A percentile compares a stretch with the other conserved stretches of the same genome.
Conservation (phyloP, 2,113 vertebrate genomes). For the Colaptes auratus region DNA sequence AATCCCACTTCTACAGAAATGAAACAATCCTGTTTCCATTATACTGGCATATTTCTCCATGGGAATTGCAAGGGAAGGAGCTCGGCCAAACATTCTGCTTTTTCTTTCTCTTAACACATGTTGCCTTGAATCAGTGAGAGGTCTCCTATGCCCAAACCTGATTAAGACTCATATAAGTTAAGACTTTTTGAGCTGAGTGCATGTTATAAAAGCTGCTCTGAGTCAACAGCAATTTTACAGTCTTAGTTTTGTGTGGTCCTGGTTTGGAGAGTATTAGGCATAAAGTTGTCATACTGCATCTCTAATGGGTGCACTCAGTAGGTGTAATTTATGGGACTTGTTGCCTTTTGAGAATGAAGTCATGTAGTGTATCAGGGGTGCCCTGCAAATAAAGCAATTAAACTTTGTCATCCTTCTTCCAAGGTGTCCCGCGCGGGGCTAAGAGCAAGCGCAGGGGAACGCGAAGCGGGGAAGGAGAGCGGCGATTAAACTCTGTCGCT, state of each 20-base stretch:
- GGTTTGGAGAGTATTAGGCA: conserved; percentile 55
- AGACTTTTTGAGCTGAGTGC: conserved; percentile 57
- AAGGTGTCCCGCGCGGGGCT: not conserved
- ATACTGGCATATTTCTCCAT: not conserved
- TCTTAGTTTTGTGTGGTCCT: conserved; percentile 77
- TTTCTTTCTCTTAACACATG: not conserved
- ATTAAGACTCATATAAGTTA: conserved; percentile 70
- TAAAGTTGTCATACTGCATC: conserved; percentile 38
- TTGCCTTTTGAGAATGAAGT: conserved; percentile 27
- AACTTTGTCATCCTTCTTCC: conserved; percentile 25
- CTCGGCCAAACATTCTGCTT: conserved; percentile 8
- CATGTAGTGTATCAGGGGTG: not conserved
- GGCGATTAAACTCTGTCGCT: not conserved
- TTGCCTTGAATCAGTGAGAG: conserved; percentile 57
- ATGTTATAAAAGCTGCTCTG: conserved; percentile 66
- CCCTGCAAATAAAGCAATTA: conserved; percentile 29
- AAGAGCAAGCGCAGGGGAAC: not conserved
- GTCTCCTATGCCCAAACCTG: conserved; percentile 59
- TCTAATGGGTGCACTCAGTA: conserved; percentile 27
- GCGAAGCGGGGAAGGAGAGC: not conserved
- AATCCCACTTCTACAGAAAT: not conserved
- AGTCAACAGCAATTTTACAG: conserved; percentile 71
- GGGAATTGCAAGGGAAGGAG: not conserved
- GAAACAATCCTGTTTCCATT: not conserved
- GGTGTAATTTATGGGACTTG: conserved; percentile 27